phyloP scores from a whole-genome alignment of 2,113 vertebrate genomes.

The Crotalus helleri region DNA sequence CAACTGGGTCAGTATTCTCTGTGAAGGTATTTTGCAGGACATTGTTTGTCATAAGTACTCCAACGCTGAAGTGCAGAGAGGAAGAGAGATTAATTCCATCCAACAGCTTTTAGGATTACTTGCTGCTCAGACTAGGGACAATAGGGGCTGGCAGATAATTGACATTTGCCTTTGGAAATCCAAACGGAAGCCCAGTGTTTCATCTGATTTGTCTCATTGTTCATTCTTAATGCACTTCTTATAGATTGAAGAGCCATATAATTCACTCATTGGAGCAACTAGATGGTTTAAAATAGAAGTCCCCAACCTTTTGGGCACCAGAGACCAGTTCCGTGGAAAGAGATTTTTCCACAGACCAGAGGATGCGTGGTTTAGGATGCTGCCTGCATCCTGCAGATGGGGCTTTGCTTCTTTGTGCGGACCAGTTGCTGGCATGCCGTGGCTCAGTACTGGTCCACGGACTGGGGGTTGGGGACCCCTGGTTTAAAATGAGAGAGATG shows the following conservation, averaged over 20 bases:
- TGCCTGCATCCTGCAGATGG: too few species aligned
- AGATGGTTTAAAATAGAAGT: slow-evolving; percentile 24
- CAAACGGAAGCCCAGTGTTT: slow-evolving; percentile 24
- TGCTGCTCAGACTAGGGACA: background rate
- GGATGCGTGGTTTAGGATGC: too few species aligned
- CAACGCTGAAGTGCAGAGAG: slow-evolving; percentile 5
- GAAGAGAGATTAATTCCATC: slow-evolving; percentile 36
- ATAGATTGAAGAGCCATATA: background rate
- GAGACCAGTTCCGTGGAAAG: too few species aligned
- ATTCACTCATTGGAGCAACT: slow-evolving; percentile 14
- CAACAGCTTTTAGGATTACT: slow-evolving; percentile 23
- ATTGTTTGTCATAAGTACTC: slow-evolving; percentile 1
- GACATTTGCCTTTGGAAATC: slow-evolving; percentile 3
- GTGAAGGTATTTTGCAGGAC: background rate
- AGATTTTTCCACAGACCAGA: too few species aligned
- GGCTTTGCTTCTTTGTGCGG: too few species aligned
- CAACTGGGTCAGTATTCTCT: accelerated
- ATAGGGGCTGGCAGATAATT: background rate
- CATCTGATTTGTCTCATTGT: slow-evolving; percentile 47
- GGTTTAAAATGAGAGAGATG: slow-evolving; percentile 22
- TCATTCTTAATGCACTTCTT: slow-evolving; percentile 22
- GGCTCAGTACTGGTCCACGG: too few species aligned
- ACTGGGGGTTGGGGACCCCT: too few species aligned
- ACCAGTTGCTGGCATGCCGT: too few species aligned
- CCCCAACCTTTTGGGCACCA: too few species aligned